A percentile compares a stretch with the other conserved stretches of the same genome.
phyloP scores from a whole-genome alignment of 2,888 invertebrate species.

The Noctua janthina region DNA sequence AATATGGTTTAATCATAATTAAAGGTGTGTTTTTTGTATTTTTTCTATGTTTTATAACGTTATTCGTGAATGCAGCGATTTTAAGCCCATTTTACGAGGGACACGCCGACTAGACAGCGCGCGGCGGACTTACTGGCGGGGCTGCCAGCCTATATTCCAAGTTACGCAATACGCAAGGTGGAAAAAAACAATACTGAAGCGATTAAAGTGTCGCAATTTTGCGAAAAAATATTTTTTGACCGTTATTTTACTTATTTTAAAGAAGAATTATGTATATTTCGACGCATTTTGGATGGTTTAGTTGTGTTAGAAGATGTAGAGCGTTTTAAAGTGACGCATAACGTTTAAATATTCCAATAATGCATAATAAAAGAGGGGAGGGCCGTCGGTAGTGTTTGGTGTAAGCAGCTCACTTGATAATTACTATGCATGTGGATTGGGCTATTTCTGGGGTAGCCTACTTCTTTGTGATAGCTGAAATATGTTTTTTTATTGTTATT shows the following conservation, averaged over 20 bases:
- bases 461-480: not conserved
- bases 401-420: slow-evolving; percentile 19
- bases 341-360: slow-evolving; percentile 46
- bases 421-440: not conserved
- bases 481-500: not conserved
- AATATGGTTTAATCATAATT: slow-evolving; percentile 80
- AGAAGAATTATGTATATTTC: not conserved
- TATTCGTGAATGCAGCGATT: slow-evolving; percentile 74
- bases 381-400: not conserved
- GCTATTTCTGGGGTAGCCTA: not conserved
- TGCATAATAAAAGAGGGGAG: slow-evolving; percentile 19
- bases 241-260: not conserved
- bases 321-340: slow-evolving; percentile 24
- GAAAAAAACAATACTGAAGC: slow-evolving; percentile 44
- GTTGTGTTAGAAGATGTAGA: not conserved
- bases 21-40: slow-evolving; percentile 67
- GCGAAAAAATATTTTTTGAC: not conserved
- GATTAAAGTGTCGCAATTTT: slow-evolving; percentile 23
- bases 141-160: slow-evolving; percentile 69
- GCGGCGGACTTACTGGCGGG: slow-evolving; percentile 79
- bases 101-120: slow-evolving; percentile 74
- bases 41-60: slow-evolving; percentile 75
- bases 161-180: slow-evolving; percentile 64
- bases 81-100: slow-evolving; percentile 77
- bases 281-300: not conserved